Base-by-base conservation (phyloP, 2,888 invertebrate genomes). In the Torymus tubicola region DNA sequence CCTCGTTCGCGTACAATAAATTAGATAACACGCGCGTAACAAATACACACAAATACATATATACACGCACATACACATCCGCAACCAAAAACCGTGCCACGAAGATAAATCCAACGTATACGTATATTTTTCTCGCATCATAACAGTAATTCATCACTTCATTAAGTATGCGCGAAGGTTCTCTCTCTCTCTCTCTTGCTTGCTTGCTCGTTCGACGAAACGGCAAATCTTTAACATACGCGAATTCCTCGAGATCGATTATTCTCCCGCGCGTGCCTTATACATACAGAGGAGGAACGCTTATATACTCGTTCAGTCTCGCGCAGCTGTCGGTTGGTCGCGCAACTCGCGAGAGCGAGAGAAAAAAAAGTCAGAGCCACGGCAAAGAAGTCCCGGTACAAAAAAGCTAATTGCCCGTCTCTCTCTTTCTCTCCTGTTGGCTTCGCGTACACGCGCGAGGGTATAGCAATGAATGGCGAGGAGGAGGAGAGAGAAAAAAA, bases 321-420 rank as follows among this genome's bases (percentile, higher is more conserved):
- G 42, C 5, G 18, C 64, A 57, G 77, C 63, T 69, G 69, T 69
- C 57, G 55, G 11, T 61, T 24, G 31, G 42, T 1, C 60, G 16
- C 60, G 16, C 11, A 13, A 42, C 42, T 42, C 10, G 53, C 52
- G 11, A 53, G 31, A 1, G 60, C 69, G 50, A 61, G 16, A 70
- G 24, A 68, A 68, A 53, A 68, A 68, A 71, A 71, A 58, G 3
- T 58, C 16, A 69, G 50, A 21, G 21, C 14, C 42, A 8, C 42
- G 42, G 55, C 12, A 31, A 65, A 21, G 14, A 53, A 61, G 75
- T 68, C 61, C 63, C 60, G 63, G 63, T 76, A 61, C 61, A 63
- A 76, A 72, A 78, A 78, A 78, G 65, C 70, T 78, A 78, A 78
- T 78, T 78, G 65, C 71, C 69, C 65, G 60, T 58, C 65, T 64